Conservation (phyloP, 2,797 vertebrate genomes). For the Argyrosomus regius region DNA sequence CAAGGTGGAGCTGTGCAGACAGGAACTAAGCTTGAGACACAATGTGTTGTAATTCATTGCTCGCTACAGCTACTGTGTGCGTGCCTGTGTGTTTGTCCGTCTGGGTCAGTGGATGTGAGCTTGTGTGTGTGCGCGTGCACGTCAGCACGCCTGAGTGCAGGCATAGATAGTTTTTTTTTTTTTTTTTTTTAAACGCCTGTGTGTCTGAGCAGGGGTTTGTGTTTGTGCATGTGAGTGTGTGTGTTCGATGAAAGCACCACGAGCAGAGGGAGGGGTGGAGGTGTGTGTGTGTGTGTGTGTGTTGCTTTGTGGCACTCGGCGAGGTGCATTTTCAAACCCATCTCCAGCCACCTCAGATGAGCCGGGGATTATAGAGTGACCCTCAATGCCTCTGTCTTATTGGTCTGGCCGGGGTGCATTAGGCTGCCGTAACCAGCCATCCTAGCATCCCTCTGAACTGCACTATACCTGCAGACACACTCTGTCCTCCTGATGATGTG, state of each 20-base stretch:
- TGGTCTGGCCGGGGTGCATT: constrained; percentile 96
- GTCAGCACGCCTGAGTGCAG: constrained; percentile 70
- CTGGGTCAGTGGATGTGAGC: constrained; percentile 74
- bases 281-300: constrained; percentile 72
- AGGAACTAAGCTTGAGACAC: constrained; percentile 85
- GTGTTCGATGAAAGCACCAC: constrained; percentile 88
- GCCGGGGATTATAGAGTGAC: constrained; percentile 98
- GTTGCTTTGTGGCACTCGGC: constrained; percentile 94
- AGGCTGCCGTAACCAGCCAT: constrained; percentile 93
- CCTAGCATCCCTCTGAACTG: constrained; percentile 66
- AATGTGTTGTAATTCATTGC: constrained; percentile 97
- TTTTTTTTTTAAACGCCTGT: constrained; percentile 58
- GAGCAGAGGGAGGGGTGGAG: constrained; percentile 40
- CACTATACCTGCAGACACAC: constrained; percentile 43
- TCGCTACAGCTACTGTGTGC: constrained; percentile 83
- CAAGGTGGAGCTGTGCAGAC: constrained; percentile 83
- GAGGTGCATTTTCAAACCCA: constrained; percentile 95
- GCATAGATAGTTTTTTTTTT: constrained; percentile 55
- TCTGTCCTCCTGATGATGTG: constrained; percentile 19
- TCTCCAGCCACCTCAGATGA: constrained; percentile 96
- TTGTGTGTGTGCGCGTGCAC: constrained; percentile 19
- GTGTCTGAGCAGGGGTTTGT: constrained; percentile 62
- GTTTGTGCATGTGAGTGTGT: constrained; percentile 24
- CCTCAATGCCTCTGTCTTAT: constrained; percentile 97
- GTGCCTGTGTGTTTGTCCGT: constrained; percentile 78